A percentile compares a stretch with the other conserved stretches of the same genome.
Evolutionary conservation across 2,797 vertebrate species (phyloP).

Genomic region (Pangasius krempfi): DNA sequence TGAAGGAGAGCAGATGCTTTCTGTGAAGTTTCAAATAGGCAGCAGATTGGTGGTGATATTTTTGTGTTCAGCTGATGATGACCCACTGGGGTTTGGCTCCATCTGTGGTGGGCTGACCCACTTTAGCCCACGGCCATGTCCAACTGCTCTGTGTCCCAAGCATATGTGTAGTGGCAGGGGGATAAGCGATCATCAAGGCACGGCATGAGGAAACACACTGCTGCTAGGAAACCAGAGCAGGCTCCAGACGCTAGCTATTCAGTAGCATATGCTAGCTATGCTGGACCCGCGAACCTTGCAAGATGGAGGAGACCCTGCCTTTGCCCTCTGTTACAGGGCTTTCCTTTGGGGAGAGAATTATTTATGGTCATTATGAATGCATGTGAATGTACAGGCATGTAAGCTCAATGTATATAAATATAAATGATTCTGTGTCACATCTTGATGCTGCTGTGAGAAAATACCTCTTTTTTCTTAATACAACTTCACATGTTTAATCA

Average conservation of each 20-base stretch:
- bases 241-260: conserved; percentile 58
- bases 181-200: conserved; percentile 71
- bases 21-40: conserved; percentile 49
- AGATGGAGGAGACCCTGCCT: conserved; percentile 47
- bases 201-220: conserved; percentile 70
- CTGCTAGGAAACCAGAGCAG: conserved; percentile 75
- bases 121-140: conserved; percentile 82
- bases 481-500: not conserved
- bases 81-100: conserved; percentile 78
- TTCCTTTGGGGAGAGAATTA: conserved; percentile 18
- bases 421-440: not conserved
- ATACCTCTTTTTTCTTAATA: not conserved
- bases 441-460: not conserved
- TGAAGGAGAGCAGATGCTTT: conserved; percentile 62
- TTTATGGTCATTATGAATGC: not conserved
- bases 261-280: conserved; percentile 68
- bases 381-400: not conserved
- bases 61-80: conserved; percentile 70
- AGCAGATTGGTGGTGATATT: conserved; percentile 51
- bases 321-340: conserved; percentile 7
- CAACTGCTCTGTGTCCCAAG: conserved; percentile 81
- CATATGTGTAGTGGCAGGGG: conserved; percentile 81
- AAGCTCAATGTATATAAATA: not conserved
- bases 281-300: conserved; percentile 61
- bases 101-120: conserved; percentile 83